Conservation (phyloP, 2,888 invertebrate genomes). For the Gisinianus flammeolus region DNA sequence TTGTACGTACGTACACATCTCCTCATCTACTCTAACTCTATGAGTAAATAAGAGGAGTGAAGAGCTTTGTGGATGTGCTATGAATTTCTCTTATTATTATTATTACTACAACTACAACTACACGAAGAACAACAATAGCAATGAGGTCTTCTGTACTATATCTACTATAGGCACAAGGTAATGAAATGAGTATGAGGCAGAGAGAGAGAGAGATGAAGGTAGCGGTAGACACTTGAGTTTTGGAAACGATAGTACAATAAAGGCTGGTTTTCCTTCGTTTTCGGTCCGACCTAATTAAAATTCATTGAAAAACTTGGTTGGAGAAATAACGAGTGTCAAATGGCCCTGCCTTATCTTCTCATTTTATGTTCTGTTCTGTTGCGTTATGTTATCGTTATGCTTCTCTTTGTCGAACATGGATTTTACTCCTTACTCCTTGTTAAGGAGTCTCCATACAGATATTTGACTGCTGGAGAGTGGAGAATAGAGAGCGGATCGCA, state of each 20-base stretch:
- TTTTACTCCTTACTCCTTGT: background rate
- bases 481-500: background rate
- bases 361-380: slow-evolving; percentile 23
- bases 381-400: slow-evolving; percentile 23
- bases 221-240: background rate
- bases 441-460: background rate
- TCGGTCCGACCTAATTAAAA: slow-evolving; percentile 33
- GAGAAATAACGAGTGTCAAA: slow-evolving; percentile 36
- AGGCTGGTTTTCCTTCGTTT: background rate
- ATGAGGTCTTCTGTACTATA: background rate
- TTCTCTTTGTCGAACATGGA: slow-evolving; percentile 24
- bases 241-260: background rate
- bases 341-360: slow-evolving; percentile 26
- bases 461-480: background rate
- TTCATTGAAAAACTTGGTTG: slow-evolving; percentile 41
- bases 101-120: no score
- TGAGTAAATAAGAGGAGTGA: background rate
- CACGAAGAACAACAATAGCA: no score
- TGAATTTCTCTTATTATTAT: no score
- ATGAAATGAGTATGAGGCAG: background rate
- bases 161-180: background rate
- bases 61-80: background rate
- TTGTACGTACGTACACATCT: background rate
- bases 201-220: background rate
- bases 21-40: background rate